A percentile compares a stretch with the other conserved stretches of the same genome.
Conservation (phyloP, 1,140 invertebrate genomes). For the Dufourea novaeangliae region DNA sequence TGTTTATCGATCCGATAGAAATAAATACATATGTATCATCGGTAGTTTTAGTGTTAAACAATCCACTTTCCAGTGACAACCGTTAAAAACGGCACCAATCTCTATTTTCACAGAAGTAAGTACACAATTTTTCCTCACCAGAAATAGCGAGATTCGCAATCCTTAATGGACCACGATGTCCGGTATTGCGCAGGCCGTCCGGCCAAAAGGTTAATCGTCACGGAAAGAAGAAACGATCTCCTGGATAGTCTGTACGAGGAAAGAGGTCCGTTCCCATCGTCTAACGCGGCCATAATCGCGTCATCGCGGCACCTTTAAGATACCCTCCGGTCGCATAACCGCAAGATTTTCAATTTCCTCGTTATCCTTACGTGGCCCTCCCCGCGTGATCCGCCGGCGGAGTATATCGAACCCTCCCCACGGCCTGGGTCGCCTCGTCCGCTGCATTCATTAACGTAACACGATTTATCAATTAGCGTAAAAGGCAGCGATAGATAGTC, state of each 20-base stretch:
- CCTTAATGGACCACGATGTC: too few species aligned
- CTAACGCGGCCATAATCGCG: constrained; percentile 13
- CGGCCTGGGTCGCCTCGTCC: constrained; percentile 41
- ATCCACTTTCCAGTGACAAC: too few species aligned
- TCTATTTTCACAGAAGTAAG: too few species aligned
- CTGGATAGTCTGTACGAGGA: neutral
- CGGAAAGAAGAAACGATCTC: neutral
- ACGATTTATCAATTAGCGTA: constrained; percentile 82
- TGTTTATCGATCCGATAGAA: too few species aligned
- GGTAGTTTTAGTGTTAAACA: too few species aligned
- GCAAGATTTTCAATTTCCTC: constrained; percentile 76
- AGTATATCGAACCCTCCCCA: constrained; percentile 52
- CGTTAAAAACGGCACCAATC: too few species aligned
- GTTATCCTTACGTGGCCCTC: constrained; percentile 66
- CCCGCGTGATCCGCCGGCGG: constrained; percentile 25
- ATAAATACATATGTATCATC: too few species aligned
- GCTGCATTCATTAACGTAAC: constrained; percentile 81
- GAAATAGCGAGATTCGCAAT: too few species aligned
- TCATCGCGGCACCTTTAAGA: constrained; percentile 45
- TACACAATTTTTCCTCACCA: too few species aligned
- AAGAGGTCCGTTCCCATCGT: neutral
- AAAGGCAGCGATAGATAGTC: constrained; percentile 81
- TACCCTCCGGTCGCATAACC: constrained; percentile 46
- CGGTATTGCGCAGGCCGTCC: too few species aligned
- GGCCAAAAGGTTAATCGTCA: neutral